A percentile compares a stretch with the other conserved stretches of the same genome.
phyloP scores from a whole-genome alignment of 2,797 vertebrate species.

The Cephalopachus bancanus region DNA sequence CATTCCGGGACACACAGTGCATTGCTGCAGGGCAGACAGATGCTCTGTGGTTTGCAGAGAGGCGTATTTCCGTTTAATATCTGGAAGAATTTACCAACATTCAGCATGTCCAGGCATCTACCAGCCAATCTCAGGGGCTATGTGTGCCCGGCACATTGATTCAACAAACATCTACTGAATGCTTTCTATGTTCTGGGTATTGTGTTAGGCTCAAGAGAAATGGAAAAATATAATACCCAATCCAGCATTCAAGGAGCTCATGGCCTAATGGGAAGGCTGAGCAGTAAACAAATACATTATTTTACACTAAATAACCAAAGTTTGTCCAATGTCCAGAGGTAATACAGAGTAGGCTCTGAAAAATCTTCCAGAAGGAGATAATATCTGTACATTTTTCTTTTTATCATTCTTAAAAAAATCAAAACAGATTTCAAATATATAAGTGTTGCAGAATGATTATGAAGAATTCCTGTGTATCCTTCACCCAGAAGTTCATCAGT shows the following conservation, averaged over 20 bases:
- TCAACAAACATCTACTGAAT: background rate
- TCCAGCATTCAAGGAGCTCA: background rate
- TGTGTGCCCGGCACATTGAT: background rate
- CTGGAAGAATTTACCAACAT: background rate
- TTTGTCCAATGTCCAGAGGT: background rate
- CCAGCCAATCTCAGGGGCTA: background rate
- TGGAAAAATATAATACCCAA: slow-evolving; percentile 24
- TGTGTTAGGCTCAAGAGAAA: slow-evolving; percentile 27
- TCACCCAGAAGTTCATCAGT: background rate
- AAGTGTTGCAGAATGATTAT: background rate
- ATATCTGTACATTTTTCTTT: background rate
- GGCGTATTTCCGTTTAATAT: background rate
- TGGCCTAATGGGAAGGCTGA: background rate
- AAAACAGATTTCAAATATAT: background rate
- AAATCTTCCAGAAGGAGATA: background rate
- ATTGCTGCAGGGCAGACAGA: slow-evolving; percentile 30
- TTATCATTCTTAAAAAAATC: background rate
- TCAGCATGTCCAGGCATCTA: background rate
- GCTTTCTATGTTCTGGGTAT: background rate
- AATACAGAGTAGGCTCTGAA: background rate
- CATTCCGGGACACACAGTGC: background rate
- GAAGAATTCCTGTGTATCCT: background rate
- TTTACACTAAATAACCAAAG: slow-evolving; percentile 9
- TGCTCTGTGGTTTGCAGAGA: slow-evolving; percentile 55
- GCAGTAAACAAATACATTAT: background rate